A percentile compares a stretch with the other conserved stretches of the same genome.
phyloP scores from a whole-genome alignment of 2,113 vertebrate species.

The Scomber japonicus region DNA sequence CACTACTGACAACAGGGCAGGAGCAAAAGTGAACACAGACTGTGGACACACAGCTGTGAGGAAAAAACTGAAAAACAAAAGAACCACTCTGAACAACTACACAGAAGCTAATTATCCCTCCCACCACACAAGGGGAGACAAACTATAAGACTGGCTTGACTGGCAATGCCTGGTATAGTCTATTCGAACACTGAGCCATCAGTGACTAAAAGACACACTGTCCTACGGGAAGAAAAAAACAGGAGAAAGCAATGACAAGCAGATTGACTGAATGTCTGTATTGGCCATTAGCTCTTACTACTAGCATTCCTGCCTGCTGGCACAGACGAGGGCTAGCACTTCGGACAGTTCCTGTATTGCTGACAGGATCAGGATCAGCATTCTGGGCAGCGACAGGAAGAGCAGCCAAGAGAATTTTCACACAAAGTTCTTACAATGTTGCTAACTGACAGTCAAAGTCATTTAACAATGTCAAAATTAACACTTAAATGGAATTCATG shows the following conservation, averaged over 20 bases:
- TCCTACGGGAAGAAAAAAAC: constrained; percentile 17
- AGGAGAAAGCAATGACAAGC: constrained; percentile 15
- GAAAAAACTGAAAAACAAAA: constrained; percentile 2
- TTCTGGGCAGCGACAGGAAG: constrained; percentile 10
- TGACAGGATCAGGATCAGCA: constrained; percentile 25
- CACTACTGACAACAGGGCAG: constrained; percentile 27
- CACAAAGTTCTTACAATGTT: constrained; percentile 2
- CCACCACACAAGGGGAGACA: constrained; percentile 2
- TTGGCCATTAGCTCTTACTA: constrained; percentile 25
- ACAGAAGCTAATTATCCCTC: constrained; percentile 29
- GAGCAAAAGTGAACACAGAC: constrained; percentile 20
- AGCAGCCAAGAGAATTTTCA: constrained; percentile 2
- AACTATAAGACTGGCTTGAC: constrained; percentile 34
- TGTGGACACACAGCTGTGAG: constrained; percentile 21
- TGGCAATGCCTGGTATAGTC: constrained; percentile 4
- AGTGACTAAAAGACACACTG: constrained; percentile 32
- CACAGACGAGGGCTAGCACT: constrained; percentile 29
- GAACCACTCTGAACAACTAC: constrained; percentile 16
- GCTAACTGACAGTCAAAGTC: neutral
- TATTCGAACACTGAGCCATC: constrained; percentile 32
- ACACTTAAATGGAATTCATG: neutral
- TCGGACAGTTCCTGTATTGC: constrained; percentile 45
- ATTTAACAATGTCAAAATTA: neutral
- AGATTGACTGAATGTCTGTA: constrained; percentile 38
- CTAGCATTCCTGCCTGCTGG: constrained; percentile 24